Percentiles rank a stretch among this genome's conserved stretches.
These are phyloP conservation scores for Danio choprae DNA, from an alignment of 2,797 vertebrate species.

Conservation along the genomic window DNA sequence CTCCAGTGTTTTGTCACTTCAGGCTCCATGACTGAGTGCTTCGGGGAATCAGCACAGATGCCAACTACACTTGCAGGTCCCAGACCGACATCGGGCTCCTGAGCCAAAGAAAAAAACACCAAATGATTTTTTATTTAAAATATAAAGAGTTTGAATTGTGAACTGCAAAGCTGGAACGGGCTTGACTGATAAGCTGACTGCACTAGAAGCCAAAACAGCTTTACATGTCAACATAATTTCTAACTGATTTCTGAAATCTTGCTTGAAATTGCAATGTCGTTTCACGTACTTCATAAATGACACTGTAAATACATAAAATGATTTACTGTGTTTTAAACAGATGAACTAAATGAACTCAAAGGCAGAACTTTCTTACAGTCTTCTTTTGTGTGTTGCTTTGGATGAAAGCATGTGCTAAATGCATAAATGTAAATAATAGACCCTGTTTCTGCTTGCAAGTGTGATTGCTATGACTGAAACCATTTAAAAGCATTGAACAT, in stretches of 20 bases:
- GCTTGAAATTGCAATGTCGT: background rate
- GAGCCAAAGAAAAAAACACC: background rate
- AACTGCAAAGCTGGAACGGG: background rate
- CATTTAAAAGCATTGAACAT: background rate
- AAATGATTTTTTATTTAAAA: background rate
- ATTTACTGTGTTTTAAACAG: conserved; percentile 1
- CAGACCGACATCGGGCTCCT: background rate
- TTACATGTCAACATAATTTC: background rate
- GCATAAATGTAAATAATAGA: background rate
- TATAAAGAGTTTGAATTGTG: background rate
- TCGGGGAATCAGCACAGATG: background rate
- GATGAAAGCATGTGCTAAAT: background rate
- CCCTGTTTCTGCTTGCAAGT: background rate
- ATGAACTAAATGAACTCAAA: background rate
- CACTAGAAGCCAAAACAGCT: background rate
- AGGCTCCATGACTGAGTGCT: conserved; percentile 74
- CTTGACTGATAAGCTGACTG: background rate
- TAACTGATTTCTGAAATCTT: background rate
- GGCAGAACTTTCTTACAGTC: background rate
- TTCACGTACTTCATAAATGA: background rate
- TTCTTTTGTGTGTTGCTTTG: too few species aligned
- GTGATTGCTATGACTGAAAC: background rate
- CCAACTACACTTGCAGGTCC: background rate
- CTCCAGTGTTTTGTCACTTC: conserved; percentile 78
- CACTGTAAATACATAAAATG: background rate